Evolutionary conservation across 2,113 vertebrate genomes (phyloP), one percentile per base, ranked within the genome.

Genomic region (Alethe diademata): DNA sequence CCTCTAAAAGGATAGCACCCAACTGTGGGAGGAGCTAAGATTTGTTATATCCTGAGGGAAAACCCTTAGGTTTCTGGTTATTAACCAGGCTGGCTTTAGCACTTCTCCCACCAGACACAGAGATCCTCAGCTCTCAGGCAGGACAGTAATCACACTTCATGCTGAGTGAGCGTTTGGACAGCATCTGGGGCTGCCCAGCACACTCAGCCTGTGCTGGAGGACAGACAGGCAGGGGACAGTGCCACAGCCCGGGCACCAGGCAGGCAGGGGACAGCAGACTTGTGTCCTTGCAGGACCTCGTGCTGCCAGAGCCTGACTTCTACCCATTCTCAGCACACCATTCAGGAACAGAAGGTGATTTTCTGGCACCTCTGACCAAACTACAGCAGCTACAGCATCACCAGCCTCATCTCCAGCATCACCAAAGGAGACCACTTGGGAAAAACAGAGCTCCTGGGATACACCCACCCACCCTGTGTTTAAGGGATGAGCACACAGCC

Each of bases 201-300:
- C 0, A 0, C 48, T 69, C 3, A 0, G 35, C 24, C 47, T 0
- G 0, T 31, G 67, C 58, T 60, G 70, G 67, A 71, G 1, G 1
- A 43, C 38, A 50, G 67, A 57, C 75, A 24, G 25, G 26, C 9
- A 3, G 45, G 25, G 50, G 20, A 58, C 19, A 24, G 74, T 5
- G 24, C 57, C n/a, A 42, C 40, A 42, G 40, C 40, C 38, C 0
- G 0, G 12, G 0, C 45, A 62, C 47, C n/a, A 23, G 25, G 26
- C 35, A 20, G 23, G 26, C 9, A 2, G 51, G 23, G 47, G 19
- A 58, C 17, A 25, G 70, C 6, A 26, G 53, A 51, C 43, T n/a
- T 1, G 4, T 47, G 57, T 26, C 29, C 0, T 0, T 53, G 69
- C 36, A 57, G 35, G 17, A 47, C 17, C 20, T 8, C 0, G 0